Evolutionary conservation across 2,113 vertebrate genomes (phyloP).

Genomic region (Centropus bengalensis): DNA sequence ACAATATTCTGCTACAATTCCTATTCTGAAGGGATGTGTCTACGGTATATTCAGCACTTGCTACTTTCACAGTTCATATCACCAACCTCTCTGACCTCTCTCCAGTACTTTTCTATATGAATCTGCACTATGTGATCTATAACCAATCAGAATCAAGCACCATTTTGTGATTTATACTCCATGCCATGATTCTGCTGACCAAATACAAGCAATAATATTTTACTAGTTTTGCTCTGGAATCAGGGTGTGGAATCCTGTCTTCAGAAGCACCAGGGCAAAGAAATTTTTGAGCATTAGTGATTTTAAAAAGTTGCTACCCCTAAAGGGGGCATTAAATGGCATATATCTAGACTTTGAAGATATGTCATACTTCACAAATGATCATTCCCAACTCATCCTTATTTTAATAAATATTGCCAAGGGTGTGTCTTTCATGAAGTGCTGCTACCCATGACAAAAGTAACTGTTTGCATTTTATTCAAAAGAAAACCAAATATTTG

Average conservation of each 20-base stretch:
- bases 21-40: background rate
- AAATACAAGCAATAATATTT: background rate
- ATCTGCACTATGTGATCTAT: background rate
- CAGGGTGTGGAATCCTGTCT: background rate
- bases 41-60: background rate
- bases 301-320: background rate
- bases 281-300: background rate
- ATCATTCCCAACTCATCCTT: background rate
- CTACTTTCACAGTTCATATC: background rate
- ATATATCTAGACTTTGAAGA: background rate
- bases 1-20: background rate
- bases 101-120: background rate
- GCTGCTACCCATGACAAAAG: background rate
- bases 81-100: background rate
- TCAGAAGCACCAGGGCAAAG: background rate
- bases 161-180: background rate
- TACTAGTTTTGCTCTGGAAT: background rate
- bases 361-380: background rate
- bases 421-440: background rate
- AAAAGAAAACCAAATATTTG: background rate
- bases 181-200: background rate
- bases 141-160: background rate
- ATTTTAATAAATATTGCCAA: background rate
- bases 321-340: background rate
- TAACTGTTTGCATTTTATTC: background rate